phyloP scores from a whole-genome alignment of 2,797 vertebrate genomes.

The Myiothlypis chrysogaster region DNA sequence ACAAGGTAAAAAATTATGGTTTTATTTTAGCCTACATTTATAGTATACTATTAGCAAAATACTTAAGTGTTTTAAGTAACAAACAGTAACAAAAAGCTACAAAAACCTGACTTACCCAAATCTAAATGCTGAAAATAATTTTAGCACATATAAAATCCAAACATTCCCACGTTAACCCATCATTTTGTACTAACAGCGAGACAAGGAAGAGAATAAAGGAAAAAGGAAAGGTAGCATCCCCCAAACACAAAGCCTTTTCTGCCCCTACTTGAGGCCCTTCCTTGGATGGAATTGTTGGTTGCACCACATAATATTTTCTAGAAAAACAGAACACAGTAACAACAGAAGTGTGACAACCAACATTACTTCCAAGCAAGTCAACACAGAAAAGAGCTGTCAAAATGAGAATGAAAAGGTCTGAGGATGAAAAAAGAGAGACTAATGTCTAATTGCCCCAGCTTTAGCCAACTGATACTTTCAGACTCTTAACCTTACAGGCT shows the following conservation, averaged over 20 bases:
- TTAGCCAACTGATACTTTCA: conserved; percentile 11
- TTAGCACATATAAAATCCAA: not conserved
- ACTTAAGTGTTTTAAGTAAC: not conserved
- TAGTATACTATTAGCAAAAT: not conserved
- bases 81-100: not conserved
- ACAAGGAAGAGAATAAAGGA: not conserved
- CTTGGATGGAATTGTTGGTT: not conserved
- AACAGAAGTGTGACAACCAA: not conserved
- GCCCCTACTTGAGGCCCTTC: not conserved
- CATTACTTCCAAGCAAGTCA: not conserved
- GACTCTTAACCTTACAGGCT: not conserved
- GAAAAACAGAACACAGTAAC: not conserved
- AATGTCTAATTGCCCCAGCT: not conserved
- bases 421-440: not conserved
- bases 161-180: not conserved
- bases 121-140: not conserved
- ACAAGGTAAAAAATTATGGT: not conserved
- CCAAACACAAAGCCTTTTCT: not conserved
- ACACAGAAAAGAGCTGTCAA: not conserved
- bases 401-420: not conserved
- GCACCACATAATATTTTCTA: not conserved
- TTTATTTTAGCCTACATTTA: not conserved
- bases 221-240: not conserved
- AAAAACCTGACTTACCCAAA: not conserved
- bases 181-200: not conserved